A percentile compares a stretch with the other conserved stretches of the same genome.
Conservation (phyloP, 2,888 invertebrate species). For the Willowsia nigromaculata region DNA sequence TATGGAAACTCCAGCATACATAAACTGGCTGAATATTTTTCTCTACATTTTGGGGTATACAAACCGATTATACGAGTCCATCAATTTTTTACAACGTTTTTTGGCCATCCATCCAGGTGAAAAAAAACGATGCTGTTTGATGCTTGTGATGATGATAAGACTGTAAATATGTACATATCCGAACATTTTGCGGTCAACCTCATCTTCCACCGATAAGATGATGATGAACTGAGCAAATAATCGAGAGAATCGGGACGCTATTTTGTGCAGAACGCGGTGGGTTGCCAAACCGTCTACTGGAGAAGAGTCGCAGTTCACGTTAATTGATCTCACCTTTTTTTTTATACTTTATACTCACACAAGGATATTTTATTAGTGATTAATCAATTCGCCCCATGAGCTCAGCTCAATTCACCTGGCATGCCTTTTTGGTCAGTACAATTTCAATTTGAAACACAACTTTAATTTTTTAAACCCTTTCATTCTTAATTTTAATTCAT, state of each 20-base stretch:
- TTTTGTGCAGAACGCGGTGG: conserved; percentile 29
- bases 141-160: neutral
- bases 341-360: too few relatives aligned
- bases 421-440: conserved; percentile 37
- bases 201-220: neutral
- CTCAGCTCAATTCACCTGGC: neutral
- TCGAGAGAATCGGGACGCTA: neutral
- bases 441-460: neutral
- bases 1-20: too few relatives aligned
- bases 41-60: too few relatives aligned
- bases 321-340: neutral
- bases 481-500: neutral
- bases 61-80: too few relatives aligned
- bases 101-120: too few relatives aligned
- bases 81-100: too few relatives aligned
- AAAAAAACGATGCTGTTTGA: too few relatives aligned
- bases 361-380: too few relatives aligned
- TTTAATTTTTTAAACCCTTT: neutral
- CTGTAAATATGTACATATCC: neutral
- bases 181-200: neutral
- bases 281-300: conserved; percentile 33
- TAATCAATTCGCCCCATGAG: conserved; percentile 47
- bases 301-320: neutral
- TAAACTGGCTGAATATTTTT: too few relatives aligned
- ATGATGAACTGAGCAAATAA: neutral